Percentiles rank a stretch among this genome's conserved stretches.
Conservation (phyloP, 2,113 vertebrate genomes). For the Leptodactylus fuscus region DNA sequence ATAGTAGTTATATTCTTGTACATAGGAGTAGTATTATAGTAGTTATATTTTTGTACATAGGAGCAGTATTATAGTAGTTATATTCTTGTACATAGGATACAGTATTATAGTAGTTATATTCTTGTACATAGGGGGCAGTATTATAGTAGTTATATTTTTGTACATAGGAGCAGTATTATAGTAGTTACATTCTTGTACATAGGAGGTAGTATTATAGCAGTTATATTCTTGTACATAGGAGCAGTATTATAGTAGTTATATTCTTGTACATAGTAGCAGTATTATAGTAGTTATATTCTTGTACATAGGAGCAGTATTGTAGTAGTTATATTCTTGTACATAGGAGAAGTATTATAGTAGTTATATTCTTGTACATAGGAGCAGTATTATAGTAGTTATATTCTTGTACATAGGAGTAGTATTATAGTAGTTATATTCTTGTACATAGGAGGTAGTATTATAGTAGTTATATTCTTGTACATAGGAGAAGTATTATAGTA, state of each 20-base stretch:
- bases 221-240: not conserved
- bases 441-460: too few species aligned
- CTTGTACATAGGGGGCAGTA: not conserved
- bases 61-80: not conserved
- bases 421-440: not conserved
- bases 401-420: not conserved
- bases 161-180: conserved; percentile 14
- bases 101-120: conserved; percentile 20
- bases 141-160: not conserved
- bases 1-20: conserved; percentile 12
- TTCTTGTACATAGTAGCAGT: conserved; percentile 16
- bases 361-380: not conserved
- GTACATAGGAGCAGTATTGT: not conserved
- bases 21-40: conserved; percentile 1
- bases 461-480: too few species aligned
- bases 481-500: conserved; percentile 2
- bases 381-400: conserved; percentile 2
- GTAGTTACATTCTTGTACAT: conserved; percentile 12
- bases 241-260: conserved; percentile 19
- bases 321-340: not conserved
- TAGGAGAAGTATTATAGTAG: not conserved
- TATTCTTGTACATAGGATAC: not conserved
- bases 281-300: not conserved
- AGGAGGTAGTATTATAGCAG: not conserved
- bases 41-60: conserved; percentile 7